phyloP scores from a whole-genome alignment of 2,797 vertebrate species.

The Luscinia luscinia region DNA sequence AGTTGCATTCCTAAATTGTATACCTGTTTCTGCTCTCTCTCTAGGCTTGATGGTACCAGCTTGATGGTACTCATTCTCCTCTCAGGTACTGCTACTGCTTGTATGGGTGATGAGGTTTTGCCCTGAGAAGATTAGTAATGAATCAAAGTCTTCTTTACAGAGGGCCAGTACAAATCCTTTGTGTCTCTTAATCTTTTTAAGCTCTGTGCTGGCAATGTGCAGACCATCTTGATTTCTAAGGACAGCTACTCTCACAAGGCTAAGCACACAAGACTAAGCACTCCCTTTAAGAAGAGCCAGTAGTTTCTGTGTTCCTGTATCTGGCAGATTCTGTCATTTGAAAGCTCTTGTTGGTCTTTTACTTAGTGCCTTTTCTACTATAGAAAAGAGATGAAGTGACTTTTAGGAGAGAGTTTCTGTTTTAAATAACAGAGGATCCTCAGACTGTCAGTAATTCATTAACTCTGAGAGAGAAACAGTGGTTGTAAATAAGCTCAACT shows the following conservation, averaged over 20 bases:
- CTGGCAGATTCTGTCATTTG: not conserved
- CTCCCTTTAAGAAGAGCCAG: not conserved
- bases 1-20: not conserved
- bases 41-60: not conserved
- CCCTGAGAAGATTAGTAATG: not conserved
- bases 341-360: not conserved
- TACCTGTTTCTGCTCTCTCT: not conserved
- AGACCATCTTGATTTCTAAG: not conserved
- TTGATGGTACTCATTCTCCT: not conserved
- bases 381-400: not conserved
- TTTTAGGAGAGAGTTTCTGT: not conserved
- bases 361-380: not conserved
- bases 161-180: not conserved
- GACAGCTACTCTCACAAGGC: not conserved
- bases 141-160: not conserved
- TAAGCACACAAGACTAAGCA: too few species aligned
- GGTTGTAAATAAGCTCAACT: constrained; percentile 3
- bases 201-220: not conserved
- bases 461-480: not conserved
- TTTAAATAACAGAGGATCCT: constrained; percentile 20
- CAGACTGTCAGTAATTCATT: constrained; percentile 35
- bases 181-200: not conserved
- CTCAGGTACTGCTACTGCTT: not conserved
- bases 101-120: not conserved
- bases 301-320: not conserved